Evolutionary conservation across 2,797 vertebrate species (phyloP), one percentile per base, ranked within the genome.

Genomic region (Cyprinella venusta): DNA sequence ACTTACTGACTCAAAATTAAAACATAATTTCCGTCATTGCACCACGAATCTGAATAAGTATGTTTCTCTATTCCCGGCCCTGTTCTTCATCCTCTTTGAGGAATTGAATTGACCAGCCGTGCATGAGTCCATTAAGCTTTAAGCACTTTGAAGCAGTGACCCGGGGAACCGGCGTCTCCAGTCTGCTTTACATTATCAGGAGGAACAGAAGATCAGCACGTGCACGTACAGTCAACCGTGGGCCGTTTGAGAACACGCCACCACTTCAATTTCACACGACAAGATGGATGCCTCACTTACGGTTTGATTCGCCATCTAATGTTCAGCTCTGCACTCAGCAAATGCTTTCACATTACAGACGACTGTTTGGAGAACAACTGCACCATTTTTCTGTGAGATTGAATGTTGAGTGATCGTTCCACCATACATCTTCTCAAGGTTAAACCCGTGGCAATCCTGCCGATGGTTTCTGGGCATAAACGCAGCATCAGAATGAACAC

Each of bases 371-470:
- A 83, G 82, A 67, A 36, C 7, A 6, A 6, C 72, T 10, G 36
- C 19, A 24, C 48, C 78, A 81, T 86, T 84, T 78, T 42, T 86
- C 82, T 67, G 50, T 30, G 52, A 67, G 79, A 88, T 82, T 72
- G 76, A 84, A 56, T 50, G 71, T 78, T 76, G 52, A 79, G n/a
- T 16, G 18, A 72, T 84, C 63, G 72, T 76, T 79, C 76, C 54
- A 48, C 70, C 75, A 70, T 85, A 30, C 79, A 64, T 88, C 84
- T 80, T 54, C 38, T 74, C 79, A 87, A 87, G 87, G 85, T 85
- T 87, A 83, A 82, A 75, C 26, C 48, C 15, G 48, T 63, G 38
- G 45, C 68, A 45, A 50, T 76, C 69, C 50, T 59, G 56, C 10
- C 56, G 56, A 26, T 24, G 24, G 56, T 59, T 59, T 59, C 56